phyloP scores from a whole-genome alignment of 1,140 invertebrate genomes.

The Notospermus geniculatus region DNA sequence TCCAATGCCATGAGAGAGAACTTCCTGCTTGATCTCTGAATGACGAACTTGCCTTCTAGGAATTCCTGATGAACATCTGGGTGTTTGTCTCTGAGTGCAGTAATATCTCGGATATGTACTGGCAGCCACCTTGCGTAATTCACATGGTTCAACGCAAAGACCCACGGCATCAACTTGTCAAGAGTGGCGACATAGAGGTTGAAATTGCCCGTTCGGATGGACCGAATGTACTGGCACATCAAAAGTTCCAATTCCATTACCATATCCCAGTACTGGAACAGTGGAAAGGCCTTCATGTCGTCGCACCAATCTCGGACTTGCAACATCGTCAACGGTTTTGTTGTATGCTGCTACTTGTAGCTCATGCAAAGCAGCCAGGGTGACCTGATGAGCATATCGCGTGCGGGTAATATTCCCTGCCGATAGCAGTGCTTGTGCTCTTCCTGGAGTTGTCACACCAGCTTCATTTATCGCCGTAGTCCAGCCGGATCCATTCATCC shows the following conservation, averaged over 20 bases:
- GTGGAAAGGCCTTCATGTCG: slow-evolving; percentile 1
- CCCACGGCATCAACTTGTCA: slow-evolving; percentile 11
- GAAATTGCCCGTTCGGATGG: slow-evolving; percentile 11
- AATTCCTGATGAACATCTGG: slow-evolving; percentile 3
- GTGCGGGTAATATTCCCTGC: slow-evolving; percentile 15
- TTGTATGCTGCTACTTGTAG: slow-evolving; percentile 18
- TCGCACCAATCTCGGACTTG: too few relatives aligned
- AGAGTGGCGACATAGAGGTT: slow-evolving; percentile 8
- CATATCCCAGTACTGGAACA: slow-evolving; percentile 7
- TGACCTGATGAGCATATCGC: slow-evolving; percentile 19
- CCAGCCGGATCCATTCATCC: slow-evolving; percentile 15
- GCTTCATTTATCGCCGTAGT: slow-evolving; percentile 11
- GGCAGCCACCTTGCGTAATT: slow-evolving; percentile 32
- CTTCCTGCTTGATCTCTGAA: slow-evolving; percentile 1
- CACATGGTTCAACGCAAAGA: slow-evolving; percentile 19
- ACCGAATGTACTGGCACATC: slow-evolving; percentile 13
- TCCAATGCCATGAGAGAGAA: slow-evolving; percentile 21
- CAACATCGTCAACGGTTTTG: background rate
- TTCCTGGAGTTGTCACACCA: slow-evolving; percentile 8
- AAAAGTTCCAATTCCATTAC: slow-evolving; percentile 12
- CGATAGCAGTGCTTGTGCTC: slow-evolving; percentile 16
- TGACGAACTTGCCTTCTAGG: too few relatives aligned
- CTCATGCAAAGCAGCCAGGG: slow-evolving; percentile 13
- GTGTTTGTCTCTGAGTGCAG: slow-evolving; percentile 2
- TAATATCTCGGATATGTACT: slow-evolving; percentile 25